Conservation (phyloP, 2,888 invertebrate genomes). For the Campoplex nolae region DNA sequence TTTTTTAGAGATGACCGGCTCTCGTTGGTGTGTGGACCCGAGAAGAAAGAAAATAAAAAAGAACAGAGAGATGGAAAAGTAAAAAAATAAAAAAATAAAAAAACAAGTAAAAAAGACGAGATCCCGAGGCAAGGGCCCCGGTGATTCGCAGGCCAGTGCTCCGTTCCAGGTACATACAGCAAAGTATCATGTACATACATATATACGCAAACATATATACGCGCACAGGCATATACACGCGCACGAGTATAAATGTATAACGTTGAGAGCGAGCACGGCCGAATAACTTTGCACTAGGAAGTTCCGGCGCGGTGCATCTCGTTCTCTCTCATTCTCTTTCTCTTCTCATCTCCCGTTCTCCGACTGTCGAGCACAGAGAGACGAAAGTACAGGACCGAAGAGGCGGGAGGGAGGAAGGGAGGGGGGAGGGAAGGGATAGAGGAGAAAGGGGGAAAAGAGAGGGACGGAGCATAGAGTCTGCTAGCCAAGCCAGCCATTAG, state of each 20-base stretch:
- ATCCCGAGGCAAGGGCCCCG: conserved; percentile 63
- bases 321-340: conserved; percentile 48
- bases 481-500: conserved; percentile 64
- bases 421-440: neutral
- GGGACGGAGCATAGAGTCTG: conserved; percentile 34
- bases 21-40: conserved; percentile 51
- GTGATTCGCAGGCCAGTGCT: conserved; percentile 65
- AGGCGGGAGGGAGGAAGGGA: neutral
- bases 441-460: conserved; percentile 15
- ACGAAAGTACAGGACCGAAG: neutral
- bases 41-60: conserved; percentile 32
- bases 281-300: conserved; percentile 70
- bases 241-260: conserved; percentile 37
- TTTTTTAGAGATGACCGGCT: conserved; percentile 60
- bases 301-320: conserved; percentile 66
- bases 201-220: neutral
- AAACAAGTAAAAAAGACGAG: conserved; percentile 20
- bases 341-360: conserved; percentile 57
- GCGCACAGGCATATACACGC: neutral
- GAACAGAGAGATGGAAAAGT: conserved; percentile 13
- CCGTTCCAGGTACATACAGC: conserved; percentile 63
- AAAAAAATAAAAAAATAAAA: conserved; percentile 20
- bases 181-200: conserved; percentile 38
- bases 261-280: conserved; percentile 63
- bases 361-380: conserved; percentile 22